phyloP scores from a whole-genome alignment of 2,888 invertebrate genomes.

The Drosophila mulleri region DNA sequence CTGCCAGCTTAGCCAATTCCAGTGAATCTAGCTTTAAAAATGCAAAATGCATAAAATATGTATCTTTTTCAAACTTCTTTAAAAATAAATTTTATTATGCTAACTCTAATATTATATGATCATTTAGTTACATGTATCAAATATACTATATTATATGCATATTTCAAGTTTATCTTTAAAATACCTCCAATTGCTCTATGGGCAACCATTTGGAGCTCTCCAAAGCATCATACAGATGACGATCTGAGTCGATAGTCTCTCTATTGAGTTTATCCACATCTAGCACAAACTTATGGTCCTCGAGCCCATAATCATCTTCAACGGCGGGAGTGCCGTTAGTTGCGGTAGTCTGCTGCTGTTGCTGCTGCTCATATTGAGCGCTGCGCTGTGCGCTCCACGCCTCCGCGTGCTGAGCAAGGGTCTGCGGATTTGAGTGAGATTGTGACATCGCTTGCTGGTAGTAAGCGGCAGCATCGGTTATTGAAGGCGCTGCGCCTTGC shows the following conservation, averaged over 20 bases:
- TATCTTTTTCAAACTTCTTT: neutral
- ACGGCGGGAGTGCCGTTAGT: conserved; percentile 81
- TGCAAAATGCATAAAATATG: neutral
- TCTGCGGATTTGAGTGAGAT: conserved; percentile 82
- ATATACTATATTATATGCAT: neutral
- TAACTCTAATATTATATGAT: neutral
- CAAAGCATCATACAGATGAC: conserved; percentile 92
- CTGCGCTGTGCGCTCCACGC: conserved; percentile 86
- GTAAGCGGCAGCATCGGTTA: conserved; percentile 78
- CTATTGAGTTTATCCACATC: conserved; percentile 92
- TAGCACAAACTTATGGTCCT: conserved; percentile 91
- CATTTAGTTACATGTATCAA: neutral
- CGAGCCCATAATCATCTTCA: conserved; percentile 90
- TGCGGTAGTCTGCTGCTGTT: conserved; percentile 60
- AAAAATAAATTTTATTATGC: neutral
- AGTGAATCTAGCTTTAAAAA: neutral
- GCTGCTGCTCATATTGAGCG: conserved; percentile 84
- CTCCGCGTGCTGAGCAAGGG: conserved; percentile 85
- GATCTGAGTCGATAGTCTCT: conserved; percentile 91
- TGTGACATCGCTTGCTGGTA: conserved; percentile 85
- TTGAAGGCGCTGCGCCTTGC: conserved; percentile 83
- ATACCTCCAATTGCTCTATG: conserved; percentile 90
- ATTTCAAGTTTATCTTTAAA: conserved; percentile 80
- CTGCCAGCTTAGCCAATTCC: neutral
- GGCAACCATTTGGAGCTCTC: conserved; percentile 94